These are phyloP conservation scores for Sebastes alutus DNA, from an alignment of 2,797 vertebrate species.

Conservation along the genomic window DNA sequence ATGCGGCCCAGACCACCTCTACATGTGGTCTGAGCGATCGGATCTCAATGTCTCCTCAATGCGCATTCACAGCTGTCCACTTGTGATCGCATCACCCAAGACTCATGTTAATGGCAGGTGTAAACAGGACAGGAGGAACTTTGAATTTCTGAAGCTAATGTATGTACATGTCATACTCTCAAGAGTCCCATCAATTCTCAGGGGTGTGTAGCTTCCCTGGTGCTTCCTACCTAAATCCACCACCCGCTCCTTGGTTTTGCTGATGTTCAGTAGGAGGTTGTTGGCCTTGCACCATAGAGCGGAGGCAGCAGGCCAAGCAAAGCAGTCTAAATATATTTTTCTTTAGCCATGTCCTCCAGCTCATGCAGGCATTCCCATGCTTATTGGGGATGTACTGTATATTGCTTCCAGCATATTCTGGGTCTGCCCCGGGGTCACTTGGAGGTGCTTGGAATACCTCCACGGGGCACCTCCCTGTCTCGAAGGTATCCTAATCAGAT, in stretches of 20 bases:
- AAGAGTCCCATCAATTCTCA: not conserved
- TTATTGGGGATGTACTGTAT: too few relatives aligned
- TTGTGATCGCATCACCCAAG: not conserved
- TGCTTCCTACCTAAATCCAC: too few relatives aligned
- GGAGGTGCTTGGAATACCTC: not conserved
- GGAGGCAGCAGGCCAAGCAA: too few relatives aligned
- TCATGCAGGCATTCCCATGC: too few relatives aligned
- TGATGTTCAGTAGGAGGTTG: not conserved
- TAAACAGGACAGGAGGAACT: not conserved
- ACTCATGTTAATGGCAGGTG: not conserved
- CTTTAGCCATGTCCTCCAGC: too few relatives aligned
- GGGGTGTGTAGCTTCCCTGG: not conserved
- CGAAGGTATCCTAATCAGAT: not conserved
- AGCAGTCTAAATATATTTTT: too few relatives aligned
- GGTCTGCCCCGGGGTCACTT: not conserved
- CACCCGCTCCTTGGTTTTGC: not conserved
- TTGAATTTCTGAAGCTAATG: not conserved
- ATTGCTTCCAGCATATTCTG: not conserved
- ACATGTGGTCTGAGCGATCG: too few relatives aligned
- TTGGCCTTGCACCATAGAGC: not conserved
- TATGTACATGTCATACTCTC: not conserved
- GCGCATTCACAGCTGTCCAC: not conserved
- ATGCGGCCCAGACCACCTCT: too few relatives aligned
- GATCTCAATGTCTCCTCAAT: too few relatives aligned
- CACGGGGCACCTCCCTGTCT: not conserved